Percentiles rank a stretch among this genome's conserved stretches.
phyloP scores from a whole-genome alignment of 2,888 invertebrate species.

The Allygus modestus region DNA sequence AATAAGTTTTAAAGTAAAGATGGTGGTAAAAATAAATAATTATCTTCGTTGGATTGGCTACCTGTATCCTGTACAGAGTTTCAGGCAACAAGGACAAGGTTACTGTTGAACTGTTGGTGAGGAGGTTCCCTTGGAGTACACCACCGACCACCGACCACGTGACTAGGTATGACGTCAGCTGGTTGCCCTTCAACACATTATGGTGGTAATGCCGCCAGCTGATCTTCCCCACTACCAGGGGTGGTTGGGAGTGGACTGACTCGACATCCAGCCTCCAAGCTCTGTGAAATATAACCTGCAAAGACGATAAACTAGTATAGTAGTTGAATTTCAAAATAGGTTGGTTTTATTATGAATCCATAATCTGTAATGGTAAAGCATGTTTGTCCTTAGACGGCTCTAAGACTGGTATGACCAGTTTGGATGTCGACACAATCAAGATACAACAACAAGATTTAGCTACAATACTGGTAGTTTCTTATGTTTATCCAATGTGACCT shows the following conservation, averaged over 20 bases:
- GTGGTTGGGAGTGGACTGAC: not conserved
- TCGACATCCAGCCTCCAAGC: not conserved
- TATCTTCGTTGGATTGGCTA: not conserved
- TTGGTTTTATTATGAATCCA: too few relatives aligned
- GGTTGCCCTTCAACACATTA: not conserved
- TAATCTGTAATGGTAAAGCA: too few relatives aligned
- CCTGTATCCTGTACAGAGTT: slow-evolving; percentile 16
- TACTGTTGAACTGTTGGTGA: slow-evolving; percentile 1
- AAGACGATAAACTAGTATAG: not conserved
- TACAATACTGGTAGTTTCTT: too few relatives aligned
- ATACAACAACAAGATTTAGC: too few relatives aligned
- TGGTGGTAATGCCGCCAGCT: slow-evolving; percentile 24
- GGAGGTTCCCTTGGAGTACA: not conserved
- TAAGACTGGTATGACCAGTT: too few relatives aligned
- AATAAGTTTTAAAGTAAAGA: too few relatives aligned
- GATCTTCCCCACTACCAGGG: slow-evolving; percentile 18
- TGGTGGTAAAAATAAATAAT: too few relatives aligned
- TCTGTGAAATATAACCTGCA: not conserved
- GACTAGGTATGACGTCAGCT: slow-evolving; percentile 36
- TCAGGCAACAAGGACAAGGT: slow-evolving; percentile 4
- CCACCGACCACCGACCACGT: not conserved
- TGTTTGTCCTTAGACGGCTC: too few relatives aligned
- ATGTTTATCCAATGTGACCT: too few relatives aligned
- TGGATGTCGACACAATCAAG: too few relatives aligned
- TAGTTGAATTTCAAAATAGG: too few relatives aligned